phyloP scores from a whole-genome alignment of 1,140 invertebrate genomes.

The Trichonephila clavipes region DNA sequence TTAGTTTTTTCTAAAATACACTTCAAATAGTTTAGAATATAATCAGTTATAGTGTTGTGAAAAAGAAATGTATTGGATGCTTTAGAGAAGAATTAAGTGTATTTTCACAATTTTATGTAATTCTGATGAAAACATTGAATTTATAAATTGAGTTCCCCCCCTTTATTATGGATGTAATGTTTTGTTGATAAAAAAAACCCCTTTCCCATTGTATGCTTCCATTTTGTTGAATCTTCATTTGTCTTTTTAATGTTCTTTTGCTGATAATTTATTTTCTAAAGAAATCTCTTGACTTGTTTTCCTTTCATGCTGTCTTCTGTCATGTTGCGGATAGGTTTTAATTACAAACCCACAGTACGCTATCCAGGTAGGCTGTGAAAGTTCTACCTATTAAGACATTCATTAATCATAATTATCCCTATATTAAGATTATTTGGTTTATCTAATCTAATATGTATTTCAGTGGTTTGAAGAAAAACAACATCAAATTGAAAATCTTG shows the following conservation, averaged over 20 bases:
- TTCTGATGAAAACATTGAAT: too few relatives aligned
- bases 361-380: slow-evolving; percentile 72
- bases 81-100: too few relatives aligned
- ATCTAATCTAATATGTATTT: slow-evolving; percentile 78
- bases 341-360: slow-evolving; percentile 76
- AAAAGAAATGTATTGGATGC: too few relatives aligned
- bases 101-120: too few relatives aligned
- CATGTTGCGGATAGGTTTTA: slow-evolving; percentile 76
- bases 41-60: too few relatives aligned
- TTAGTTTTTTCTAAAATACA: too few relatives aligned
- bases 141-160: too few relatives aligned
- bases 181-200: too few relatives aligned
- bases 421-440: slow-evolving; percentile 13
- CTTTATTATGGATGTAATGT: too few relatives aligned
- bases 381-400: slow-evolving; percentile 27
- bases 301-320: slow-evolving; percentile 72
- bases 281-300: slow-evolving; percentile 45
- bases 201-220: neutral
- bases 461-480: slow-evolving; percentile 99
- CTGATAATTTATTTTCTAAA: slow-evolving; percentile 24
- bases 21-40: too few relatives aligned
- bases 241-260: slow-evolving; percentile 8
- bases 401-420: neutral
- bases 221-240: neutral
- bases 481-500: slow-evolving; percentile 94